Conservation (phyloP, 2,797 vertebrate species). For the Sebastes kiyomatsui region DNA sequence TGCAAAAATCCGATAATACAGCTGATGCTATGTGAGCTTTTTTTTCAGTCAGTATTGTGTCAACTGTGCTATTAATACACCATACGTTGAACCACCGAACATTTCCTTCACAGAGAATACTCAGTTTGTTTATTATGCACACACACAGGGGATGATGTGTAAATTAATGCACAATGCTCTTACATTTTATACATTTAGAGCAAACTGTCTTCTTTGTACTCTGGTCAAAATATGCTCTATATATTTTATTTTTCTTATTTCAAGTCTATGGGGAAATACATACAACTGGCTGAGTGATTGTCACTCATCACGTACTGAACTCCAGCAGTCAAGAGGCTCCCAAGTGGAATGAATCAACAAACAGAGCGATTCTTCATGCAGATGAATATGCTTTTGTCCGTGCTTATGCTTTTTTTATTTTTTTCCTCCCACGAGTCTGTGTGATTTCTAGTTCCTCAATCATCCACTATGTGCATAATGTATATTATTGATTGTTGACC, state of each 20-base stretch:
- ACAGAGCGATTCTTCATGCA: slow-evolving; percentile 12
- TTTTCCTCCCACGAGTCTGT: background rate
- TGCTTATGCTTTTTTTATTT: background rate
- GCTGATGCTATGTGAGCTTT: background rate
- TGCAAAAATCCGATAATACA: background rate
- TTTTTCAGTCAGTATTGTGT: background rate
- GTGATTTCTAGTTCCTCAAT: slow-evolving; percentile 14
- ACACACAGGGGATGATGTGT: background rate
- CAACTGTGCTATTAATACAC: background rate
- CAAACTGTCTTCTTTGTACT: background rate
- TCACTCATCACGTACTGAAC: slow-evolving; percentile 33
- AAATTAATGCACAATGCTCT: background rate
- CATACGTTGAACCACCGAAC: background rate
- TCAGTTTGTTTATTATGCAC: background rate
- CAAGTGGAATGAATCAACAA: slow-evolving; percentile 37
- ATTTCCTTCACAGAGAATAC: background rate
- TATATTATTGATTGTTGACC: slow-evolving; percentile 42
- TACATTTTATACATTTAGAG: background rate
- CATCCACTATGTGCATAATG: slow-evolving; percentile 38
- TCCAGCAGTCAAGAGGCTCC: slow-evolving; percentile 30
- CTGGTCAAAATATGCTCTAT: background rate
- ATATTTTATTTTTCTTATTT: background rate
- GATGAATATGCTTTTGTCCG: slow-evolving; percentile 34
- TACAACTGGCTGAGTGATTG: slow-evolving; percentile 17
- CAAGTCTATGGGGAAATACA: slow-evolving; percentile 7